Evolutionary conservation across 2,113 vertebrate species (phyloP), one percentile per base, ranked within the genome.

Genomic region (Oncorhynchus tshawytscha): DNA sequence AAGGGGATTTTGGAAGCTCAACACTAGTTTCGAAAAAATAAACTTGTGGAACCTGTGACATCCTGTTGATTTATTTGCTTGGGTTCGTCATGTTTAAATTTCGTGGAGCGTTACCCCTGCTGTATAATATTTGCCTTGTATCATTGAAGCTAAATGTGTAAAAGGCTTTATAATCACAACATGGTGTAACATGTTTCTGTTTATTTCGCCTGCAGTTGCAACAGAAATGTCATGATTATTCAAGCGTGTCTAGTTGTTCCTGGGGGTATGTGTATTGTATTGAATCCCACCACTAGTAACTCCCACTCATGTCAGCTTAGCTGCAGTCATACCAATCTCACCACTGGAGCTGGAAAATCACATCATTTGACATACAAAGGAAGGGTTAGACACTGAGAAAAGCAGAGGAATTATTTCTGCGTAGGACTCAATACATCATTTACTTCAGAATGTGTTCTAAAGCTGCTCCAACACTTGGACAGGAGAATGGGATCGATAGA

Each of bases 341-440:
- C 31, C 51, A 7, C 48, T 25, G 71, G 64, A 71, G 39, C 57
- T 66, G 65, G 76, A 73, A 54, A 18, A 54, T 45, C 4, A 54
- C 51, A 54, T 12, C 2, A 45, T 45, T 45, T 45, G 39, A 45
- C 39, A 45, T 45, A 45, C 2, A 45, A 45, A 45, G 39, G 39
- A 45, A 45, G 39, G 9, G 39, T 45, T 45, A 45, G 2, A 45
- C 9, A 45, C 39, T 45, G 39, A 45, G 39, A 45, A 25, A 67
- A 78, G 72, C 78, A 77, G 80, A 88, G 85, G 79, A 82, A 86
- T 76, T 70, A 84, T 72, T 71, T 83, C 74, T 74, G 72, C 76
- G 13, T 81, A 71, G 13, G 49, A 48, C 73, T 81, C 75, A 2
- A 12, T 45, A 45, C 25, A 51, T 79, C 49, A 83, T 81, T 78